Base-by-base conservation (phyloP, 2,888 invertebrate genomes). In the Chironomus riparius region DNA sequence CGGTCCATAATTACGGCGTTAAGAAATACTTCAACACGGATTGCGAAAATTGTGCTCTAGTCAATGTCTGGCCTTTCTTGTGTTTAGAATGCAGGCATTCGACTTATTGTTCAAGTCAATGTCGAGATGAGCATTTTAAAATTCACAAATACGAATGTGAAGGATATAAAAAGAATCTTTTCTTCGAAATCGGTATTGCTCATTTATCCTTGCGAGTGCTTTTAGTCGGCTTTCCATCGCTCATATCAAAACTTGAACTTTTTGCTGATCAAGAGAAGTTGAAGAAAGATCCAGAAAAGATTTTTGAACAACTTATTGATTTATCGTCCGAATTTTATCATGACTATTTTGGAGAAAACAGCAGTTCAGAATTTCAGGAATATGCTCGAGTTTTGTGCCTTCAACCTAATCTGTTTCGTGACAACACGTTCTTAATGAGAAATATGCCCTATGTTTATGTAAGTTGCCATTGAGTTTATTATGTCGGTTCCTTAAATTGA, bases 121-220 rank as follows among this genome's bases (percentile, higher is more conserved):
- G 95, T 81, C 86, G 87, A 12, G 80, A 83, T 1, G 81, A 82
- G 5, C 89, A 90, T 1, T 78, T 82, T 1, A 79, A 80, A 2
- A 88, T 89, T 80, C 94, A 94, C 82, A 84, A 84, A 73, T 91
- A 89, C 87, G 91, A 94, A 83, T 95, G 94, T 80, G 82, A 82
- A 7, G 91, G 89, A 5, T 87, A 88, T 78, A 86, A 86, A 79
- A 84, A 87, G 10, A 85, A 86, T 61, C 83, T 94, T 12, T 89
- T 91, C 82, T 86, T 88, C 76, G 87, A 90, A 72, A 87, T 93
- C 61, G 94, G 94, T 47, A 90, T 94, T 77, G 91, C 90, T 0
- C 92, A 93, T 82, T 87, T 93, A 77, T 93, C 91, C n/a, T 84
- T 92, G 80, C 87, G 87, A 81, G 88, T 90, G 2, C 83, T 93